Percentiles rank a stretch among this genome's conserved stretches.
phyloP scores from a whole-genome alignment of 2,888 invertebrate species.

The Quadroppia sp. region DNA sequence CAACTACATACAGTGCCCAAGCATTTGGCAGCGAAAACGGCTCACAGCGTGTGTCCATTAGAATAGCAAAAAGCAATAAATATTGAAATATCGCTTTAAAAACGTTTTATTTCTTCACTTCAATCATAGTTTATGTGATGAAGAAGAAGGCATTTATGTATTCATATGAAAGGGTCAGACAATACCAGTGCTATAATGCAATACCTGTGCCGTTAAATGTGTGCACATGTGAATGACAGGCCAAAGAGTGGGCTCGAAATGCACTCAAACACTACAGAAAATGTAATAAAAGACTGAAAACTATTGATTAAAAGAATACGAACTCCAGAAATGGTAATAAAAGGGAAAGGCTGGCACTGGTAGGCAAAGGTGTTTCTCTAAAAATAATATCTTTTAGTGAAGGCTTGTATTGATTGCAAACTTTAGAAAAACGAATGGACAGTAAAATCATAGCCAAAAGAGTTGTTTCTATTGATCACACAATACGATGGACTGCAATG shows the following conservation, averaged over 20 bases:
- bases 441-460: background rate
- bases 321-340: slow-evolving; percentile 5
- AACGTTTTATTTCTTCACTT: background rate
- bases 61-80: background rate
- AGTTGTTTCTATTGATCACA: background rate
- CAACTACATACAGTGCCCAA: too few relatives aligned
- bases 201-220: slow-evolving; percentile 13
- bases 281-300: too few relatives aligned
- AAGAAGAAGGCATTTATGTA: background rate
- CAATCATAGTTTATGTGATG: background rate
- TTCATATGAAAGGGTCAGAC: slow-evolving; percentile 9
- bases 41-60: slow-evolving; percentile 21
- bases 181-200: background rate
- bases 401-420: too few relatives aligned
- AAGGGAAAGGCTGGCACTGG: background rate
- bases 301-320: background rate
- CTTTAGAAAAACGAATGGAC: slow-evolving; percentile 6
- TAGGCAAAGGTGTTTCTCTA: background rate
- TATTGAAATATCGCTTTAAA: background rate
- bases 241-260: slow-evolving; percentile 14
- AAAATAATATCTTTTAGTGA: background rate
- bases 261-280: too few relatives aligned
- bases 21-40: background rate
- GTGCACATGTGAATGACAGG: background rate
- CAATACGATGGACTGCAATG: slow-evolving; percentile 4